Percentiles rank a stretch among this genome's conserved stretches.
Evolutionary conservation across 2,888 invertebrate genomes (phyloP).

Genomic region (Scrobipalpa costella): DNA sequence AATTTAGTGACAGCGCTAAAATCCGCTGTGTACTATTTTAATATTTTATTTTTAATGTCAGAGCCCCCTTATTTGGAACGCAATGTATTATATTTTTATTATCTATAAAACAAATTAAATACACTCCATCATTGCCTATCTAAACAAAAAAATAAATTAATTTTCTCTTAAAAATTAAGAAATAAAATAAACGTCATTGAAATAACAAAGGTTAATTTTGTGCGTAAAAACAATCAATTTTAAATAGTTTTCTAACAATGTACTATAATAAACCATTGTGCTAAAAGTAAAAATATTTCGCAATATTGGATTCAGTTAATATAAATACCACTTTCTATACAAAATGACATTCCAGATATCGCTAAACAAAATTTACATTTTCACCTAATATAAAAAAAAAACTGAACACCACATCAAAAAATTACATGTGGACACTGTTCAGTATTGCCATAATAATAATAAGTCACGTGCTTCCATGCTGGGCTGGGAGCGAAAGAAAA

Average conservation of each 20-base stretch:
- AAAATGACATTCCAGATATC: too few species aligned
- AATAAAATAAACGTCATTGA: constrained; percentile 9
- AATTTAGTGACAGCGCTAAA: too few species aligned
- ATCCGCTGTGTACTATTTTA: too few species aligned
- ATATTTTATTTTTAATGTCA: too few species aligned
- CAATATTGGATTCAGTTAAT: not conserved
- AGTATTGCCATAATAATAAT: too few species aligned
- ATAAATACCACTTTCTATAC: not conserved
- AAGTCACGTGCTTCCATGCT: too few species aligned
- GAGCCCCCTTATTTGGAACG: not conserved
- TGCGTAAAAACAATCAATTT: constrained; percentile 13
- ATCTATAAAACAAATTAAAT: constrained; percentile 16
- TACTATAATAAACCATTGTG: not conserved
- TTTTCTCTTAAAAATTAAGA: constrained; percentile 2
- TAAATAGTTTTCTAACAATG: not conserved
- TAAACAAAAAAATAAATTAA: constrained; percentile 21
- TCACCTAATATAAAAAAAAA: too few species aligned
- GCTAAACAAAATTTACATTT: too few species aligned
- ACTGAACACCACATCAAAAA: too few species aligned
- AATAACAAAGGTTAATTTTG: constrained; percentile 14
- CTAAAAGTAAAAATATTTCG: not conserved
- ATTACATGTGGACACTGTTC: too few species aligned
- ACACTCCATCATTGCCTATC: constrained; percentile 24
- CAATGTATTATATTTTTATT: not conserved
- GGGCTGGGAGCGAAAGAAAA: too few species aligned